phyloP scores from a whole-genome alignment of 2,113 vertebrate genomes.

The Mustelus asterias region DNA sequence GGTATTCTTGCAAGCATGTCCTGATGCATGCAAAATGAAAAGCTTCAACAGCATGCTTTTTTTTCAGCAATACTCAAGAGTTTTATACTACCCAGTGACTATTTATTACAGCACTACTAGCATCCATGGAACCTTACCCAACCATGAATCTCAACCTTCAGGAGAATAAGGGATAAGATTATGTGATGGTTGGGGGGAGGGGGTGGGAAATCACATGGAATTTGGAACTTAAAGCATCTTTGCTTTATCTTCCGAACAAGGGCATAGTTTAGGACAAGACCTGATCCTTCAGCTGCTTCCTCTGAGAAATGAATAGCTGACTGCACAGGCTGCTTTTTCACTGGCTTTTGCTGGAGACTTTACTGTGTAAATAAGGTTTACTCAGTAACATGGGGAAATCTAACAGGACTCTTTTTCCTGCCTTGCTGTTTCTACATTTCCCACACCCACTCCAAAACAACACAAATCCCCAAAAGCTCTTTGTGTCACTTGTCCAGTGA shows the following conservation, averaged over 20 bases:
- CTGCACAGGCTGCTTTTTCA: neutral
- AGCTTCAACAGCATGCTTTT: too few species aligned
- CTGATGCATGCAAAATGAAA: too few species aligned
- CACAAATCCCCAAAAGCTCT: neutral
- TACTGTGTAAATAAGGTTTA: neutral
- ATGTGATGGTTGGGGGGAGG: too few species aligned
- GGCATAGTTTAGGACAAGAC: neutral
- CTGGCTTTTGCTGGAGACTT: neutral
- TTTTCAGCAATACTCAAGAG: too few species aligned
- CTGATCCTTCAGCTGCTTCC: neutral
- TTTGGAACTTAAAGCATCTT: slow-evolving; percentile 1
- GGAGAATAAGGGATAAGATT: neutral
- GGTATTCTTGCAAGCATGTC: too few species aligned
- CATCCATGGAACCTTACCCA: neutral
- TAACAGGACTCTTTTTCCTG: neutral
- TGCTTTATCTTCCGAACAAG: neutral
- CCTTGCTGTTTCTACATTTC: neutral
- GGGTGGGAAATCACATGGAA: neutral
- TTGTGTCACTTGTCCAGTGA: neutral
- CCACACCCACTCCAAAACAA: neutral
- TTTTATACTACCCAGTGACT: too few species aligned
- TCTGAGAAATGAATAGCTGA: neutral
- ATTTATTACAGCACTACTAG: neutral
- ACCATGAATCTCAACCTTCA: neutral
- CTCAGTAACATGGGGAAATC: neutral